These are phyloP conservation scores for Amyelois transitella DNA, from an alignment of 1,140 invertebrate genomes.

Conservation along the genomic window DNA sequence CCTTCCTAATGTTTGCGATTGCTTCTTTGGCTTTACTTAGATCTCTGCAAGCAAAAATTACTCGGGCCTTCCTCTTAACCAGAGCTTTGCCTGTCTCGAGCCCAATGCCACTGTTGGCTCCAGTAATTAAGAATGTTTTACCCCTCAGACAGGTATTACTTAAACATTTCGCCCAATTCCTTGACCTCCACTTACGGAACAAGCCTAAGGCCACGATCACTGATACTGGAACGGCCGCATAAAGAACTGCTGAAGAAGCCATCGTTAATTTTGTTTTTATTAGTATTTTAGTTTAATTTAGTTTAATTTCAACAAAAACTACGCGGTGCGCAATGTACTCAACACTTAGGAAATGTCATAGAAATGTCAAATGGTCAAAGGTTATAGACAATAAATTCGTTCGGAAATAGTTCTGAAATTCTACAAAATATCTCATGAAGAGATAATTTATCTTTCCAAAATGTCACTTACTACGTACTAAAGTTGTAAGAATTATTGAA, in stretches of 20 bases:
- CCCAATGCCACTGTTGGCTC: slow-evolving; percentile 87
- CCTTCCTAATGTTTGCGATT: slow-evolving; percentile 77
- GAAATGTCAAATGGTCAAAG: slow-evolving; percentile 42
- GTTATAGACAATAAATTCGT: slow-evolving; percentile 31
- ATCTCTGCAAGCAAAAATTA: slow-evolving; percentile 85
- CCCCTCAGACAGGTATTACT: slow-evolving; percentile 60
- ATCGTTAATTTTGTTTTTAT: slow-evolving; percentile 20
- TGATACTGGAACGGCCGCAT: slow-evolving; percentile 61
- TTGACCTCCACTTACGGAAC: slow-evolving; percentile 59
- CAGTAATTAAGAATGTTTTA: slow-evolving; percentile 83
- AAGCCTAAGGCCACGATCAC: slow-evolving; percentile 54
- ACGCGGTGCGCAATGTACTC: neutral
- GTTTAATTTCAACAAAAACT: neutral
- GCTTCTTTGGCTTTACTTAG: slow-evolving; percentile 76
- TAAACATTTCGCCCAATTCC: slow-evolving; percentile 59
- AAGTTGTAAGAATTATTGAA: too few relatives aligned
- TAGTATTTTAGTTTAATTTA: neutral
- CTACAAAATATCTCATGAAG: too few relatives aligned
- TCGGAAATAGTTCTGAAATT: slow-evolving; percentile 27
- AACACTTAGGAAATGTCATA: slow-evolving; percentile 13
- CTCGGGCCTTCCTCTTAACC: slow-evolving; percentile 78
- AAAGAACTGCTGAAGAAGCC: slow-evolving; percentile 43
- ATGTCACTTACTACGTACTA: too few relatives aligned
- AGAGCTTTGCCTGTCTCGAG: slow-evolving; percentile 82
- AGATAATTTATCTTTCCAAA: too few relatives aligned